Percentiles rank a stretch among this genome's conserved stretches.
Evolutionary conservation across 2,113 vertebrate genomes (phyloP).

Genomic region (Struthio camelus): DNA sequence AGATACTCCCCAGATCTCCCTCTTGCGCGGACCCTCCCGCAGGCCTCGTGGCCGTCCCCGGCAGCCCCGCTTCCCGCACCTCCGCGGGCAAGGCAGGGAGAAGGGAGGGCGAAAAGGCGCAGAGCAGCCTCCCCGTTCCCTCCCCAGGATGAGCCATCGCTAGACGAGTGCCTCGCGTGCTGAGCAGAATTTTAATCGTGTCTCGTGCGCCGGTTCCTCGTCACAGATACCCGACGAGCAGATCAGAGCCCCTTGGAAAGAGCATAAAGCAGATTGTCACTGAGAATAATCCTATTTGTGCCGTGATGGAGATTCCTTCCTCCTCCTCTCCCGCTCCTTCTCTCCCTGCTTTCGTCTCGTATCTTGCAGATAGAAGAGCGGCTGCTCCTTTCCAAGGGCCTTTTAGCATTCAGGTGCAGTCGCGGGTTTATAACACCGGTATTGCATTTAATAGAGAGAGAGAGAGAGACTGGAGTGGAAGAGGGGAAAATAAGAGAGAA

Average conservation of each 20-base stretch:
- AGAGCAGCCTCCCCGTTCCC: background rate
- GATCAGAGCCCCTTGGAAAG: constrained; percentile 14
- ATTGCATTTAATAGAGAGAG: constrained; percentile 33
- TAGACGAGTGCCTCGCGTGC: background rate
- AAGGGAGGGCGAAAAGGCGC: background rate
- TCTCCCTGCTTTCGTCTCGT: background rate
- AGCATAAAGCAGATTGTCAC: constrained; percentile 62
- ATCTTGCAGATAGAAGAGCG: constrained; percentile 20
- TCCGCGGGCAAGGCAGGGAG: background rate
- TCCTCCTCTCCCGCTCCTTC: background rate
- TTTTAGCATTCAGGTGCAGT: constrained; percentile 58
- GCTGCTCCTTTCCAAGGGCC: constrained; percentile 39
- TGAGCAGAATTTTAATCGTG: constrained; percentile 65
- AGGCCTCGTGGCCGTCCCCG: background rate
- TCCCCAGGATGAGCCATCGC: background rate
- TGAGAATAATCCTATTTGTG: constrained; percentile 52
- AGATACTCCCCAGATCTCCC: background rate
- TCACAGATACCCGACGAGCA: constrained; percentile 22
- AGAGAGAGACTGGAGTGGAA: background rate
- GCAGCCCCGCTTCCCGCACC: background rate
- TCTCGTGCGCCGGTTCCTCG: background rate
- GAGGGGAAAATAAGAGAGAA: constrained; percentile 14
- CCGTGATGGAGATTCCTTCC: constrained; percentile 54
- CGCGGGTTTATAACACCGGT: constrained; percentile 19
- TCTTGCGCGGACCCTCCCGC: no score